Evolutionary conservation across 92 coral and sea anemone genomes (phyloP).

Genomic region (Epizoanthus illoricatus): DNA sequence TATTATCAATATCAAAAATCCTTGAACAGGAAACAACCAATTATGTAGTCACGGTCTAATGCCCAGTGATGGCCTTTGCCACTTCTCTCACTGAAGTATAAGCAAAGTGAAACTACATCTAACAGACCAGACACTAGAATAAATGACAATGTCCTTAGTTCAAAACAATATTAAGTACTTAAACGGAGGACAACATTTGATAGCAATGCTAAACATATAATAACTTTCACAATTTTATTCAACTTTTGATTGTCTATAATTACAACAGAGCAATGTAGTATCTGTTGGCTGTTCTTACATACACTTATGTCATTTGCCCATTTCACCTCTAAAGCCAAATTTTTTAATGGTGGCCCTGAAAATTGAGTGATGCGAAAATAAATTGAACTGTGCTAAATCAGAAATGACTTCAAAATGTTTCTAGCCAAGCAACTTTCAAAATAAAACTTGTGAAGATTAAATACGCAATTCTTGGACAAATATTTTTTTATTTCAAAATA

Average conservation of each 20-base stretch:
- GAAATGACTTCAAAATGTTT: constrained; percentile 12
- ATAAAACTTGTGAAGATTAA: constrained; percentile 27
- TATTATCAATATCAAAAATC: too few species aligned
- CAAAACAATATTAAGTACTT: too few species aligned
- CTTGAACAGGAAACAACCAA: too few species aligned
- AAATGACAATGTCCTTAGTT: too few species aligned
- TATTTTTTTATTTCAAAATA: constrained; percentile 36
- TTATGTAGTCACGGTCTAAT: too few species aligned
- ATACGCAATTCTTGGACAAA: constrained; percentile 31
- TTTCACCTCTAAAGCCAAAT: constrained; percentile 40
- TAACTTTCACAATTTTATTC: constrained; percentile 61
- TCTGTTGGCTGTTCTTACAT: constrained; percentile 22
- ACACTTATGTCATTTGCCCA: constrained; percentile 37
- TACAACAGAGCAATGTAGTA: constrained; percentile 55
- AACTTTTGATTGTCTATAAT: constrained; percentile 58
- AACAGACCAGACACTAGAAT: too few species aligned
- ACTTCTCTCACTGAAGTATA: too few species aligned
- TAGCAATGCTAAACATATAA: not conserved
- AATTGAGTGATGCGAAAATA: constrained; percentile 35
- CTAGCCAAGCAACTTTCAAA: constrained; percentile 19
- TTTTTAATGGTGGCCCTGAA: constrained; percentile 27
- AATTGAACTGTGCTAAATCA: constrained; percentile 34
- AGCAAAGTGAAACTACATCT: too few species aligned
- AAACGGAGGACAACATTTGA: too few species aligned
- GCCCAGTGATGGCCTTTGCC: too few species aligned